These are phyloP conservation scores for Peromyscus nudipes DNA, from an alignment of 2,797 vertebrate genomes.

Conservation along the genomic window DNA sequence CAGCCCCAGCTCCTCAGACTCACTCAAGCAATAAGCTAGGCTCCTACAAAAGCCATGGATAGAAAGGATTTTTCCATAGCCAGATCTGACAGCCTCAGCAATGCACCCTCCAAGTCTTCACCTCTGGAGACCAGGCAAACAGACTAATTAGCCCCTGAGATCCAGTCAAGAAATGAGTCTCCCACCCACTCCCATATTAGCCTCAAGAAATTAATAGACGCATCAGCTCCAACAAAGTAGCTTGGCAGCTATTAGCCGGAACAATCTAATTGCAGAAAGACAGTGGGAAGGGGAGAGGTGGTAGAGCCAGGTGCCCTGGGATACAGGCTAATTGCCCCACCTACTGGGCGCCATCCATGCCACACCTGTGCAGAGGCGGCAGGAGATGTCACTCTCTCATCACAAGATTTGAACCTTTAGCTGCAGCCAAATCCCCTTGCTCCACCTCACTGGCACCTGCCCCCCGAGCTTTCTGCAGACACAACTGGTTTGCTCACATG, in stretches of 20 bases:
- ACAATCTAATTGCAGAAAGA: conserved; percentile 73
- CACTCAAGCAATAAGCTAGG: background rate
- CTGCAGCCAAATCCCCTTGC: conserved; percentile 26
- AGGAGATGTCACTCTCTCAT: conserved; percentile 19
- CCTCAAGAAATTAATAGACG: conserved; percentile 80
- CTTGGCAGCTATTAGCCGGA: conserved; percentile 62
- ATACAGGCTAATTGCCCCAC: conserved; percentile 71
- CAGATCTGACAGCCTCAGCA: conserved; percentile 46
- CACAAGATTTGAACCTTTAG: conserved; percentile 24
- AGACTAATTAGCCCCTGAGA: conserved; percentile 75
- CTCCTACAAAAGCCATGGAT: background rate
- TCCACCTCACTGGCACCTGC: no score
- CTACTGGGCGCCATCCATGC: conserved; percentile 59
- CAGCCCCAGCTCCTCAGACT: background rate
- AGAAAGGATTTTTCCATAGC: conserved; percentile 48
- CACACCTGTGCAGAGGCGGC: conserved; percentile 36
- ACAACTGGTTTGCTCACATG: background rate
- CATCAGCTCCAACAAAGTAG: conserved; percentile 73
- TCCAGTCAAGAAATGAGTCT: conserved; percentile 73
- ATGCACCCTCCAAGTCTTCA: background rate
- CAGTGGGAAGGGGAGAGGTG: conserved; percentile 57
- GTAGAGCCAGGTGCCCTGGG: conserved; percentile 63
- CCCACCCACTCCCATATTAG: conserved; percentile 63
- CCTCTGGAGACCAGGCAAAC: conserved; percentile 56
- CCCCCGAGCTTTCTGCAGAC: background rate